Conservation (phyloP, 2,113 vertebrate species). For the Bubo blakistoni region DNA sequence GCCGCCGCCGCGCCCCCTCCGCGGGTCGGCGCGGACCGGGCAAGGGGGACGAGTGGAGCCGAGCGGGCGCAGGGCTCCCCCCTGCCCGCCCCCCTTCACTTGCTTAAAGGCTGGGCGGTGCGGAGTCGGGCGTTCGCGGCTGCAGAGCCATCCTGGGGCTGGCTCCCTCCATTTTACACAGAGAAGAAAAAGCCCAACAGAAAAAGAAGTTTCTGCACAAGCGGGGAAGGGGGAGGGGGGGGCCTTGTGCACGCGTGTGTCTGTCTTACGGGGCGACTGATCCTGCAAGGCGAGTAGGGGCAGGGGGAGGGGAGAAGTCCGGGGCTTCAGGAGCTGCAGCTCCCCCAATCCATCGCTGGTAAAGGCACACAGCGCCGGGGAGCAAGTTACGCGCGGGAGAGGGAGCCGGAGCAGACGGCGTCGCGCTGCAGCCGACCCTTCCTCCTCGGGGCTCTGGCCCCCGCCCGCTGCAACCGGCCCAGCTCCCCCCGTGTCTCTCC, state of each 20-base stretch:
- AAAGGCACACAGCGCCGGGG: background rate
- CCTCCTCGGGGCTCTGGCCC: background rate
- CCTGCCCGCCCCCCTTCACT: constrained; percentile 38
- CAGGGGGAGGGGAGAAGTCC: constrained; percentile 25
- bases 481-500: constrained; percentile 10
- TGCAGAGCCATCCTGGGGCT: background rate
- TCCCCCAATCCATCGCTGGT: constrained; percentile 33
- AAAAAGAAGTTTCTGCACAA: constrained; percentile 37
- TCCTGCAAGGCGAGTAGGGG: constrained; percentile 6
- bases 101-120: constrained; percentile 23
- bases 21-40: background rate
- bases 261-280: constrained; percentile 43
- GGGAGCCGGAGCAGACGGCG: background rate
- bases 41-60: background rate
- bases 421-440: constrained; percentile 10
- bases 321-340: constrained; percentile 29
- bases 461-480: background rate
- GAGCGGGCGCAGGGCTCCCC: background rate
- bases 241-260: constrained; percentile 26
- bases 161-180: constrained; percentile 44
- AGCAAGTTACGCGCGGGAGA: background rate
- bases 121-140: constrained; percentile 43
- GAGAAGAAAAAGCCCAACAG: constrained; percentile 25
- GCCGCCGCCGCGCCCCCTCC: background rate
- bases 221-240: background rate